Evolutionary conservation across 2,888 invertebrate genomes (phyloP).

Genomic region (Aricia artaxerxes): DNA sequence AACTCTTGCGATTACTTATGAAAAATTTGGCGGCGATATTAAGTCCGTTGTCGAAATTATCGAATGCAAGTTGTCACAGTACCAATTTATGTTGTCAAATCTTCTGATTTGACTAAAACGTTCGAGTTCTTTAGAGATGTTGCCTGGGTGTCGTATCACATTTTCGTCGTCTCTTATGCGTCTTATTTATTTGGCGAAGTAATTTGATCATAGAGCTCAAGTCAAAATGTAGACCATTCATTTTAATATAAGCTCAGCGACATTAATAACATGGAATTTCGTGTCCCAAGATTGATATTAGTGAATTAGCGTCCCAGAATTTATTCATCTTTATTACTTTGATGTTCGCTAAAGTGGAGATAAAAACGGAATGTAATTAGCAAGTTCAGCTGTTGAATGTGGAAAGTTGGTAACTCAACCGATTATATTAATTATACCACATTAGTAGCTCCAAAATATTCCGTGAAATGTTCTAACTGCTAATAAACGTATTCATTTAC

Average conservation of each 20-base stretch:
- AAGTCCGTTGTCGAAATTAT: too few relatives aligned
- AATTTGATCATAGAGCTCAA: background rate
- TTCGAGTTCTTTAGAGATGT: too few relatives aligned
- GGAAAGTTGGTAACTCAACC: conserved; percentile 41
- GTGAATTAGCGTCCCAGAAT: background rate
- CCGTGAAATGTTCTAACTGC: conserved; percentile 43
- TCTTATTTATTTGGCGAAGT: background rate
- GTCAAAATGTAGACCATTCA: background rate
- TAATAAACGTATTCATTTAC: conserved; percentile 58
- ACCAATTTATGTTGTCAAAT: too few relatives aligned
- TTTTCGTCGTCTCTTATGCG: background rate
- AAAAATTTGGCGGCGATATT: too few relatives aligned
- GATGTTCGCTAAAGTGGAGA: conserved; percentile 19
- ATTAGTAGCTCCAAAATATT: conserved; percentile 46
- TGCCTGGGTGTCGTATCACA: too few relatives aligned
- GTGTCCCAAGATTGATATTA: background rate
- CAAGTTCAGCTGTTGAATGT: conserved; percentile 34
- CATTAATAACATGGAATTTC: background rate
- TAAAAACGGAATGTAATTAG: conserved; percentile 30
- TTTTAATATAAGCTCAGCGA: background rate
- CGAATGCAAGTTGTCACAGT: too few relatives aligned
- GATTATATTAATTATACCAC: conserved; percentile 54
- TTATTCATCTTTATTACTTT: conserved; percentile 21
- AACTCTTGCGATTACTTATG: too few relatives aligned
- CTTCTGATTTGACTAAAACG: too few relatives aligned